These are phyloP conservation scores for Pyrocephalus nanus DNA, from an alignment of 2,797 vertebrate species.

Conservation along the genomic window DNA sequence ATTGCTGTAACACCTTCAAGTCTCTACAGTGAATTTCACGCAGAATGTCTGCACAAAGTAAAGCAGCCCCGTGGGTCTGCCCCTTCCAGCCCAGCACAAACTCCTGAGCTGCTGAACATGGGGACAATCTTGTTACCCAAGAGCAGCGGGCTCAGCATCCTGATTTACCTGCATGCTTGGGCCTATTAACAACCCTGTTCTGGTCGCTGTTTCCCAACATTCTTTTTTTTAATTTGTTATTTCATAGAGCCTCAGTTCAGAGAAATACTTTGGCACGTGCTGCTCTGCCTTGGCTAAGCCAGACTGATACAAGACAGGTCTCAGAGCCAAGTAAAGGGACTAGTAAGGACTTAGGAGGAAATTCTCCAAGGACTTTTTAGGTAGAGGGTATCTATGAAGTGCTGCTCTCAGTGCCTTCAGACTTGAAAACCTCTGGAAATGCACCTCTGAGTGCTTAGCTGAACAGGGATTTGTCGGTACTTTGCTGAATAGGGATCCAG, in stretches of 20 bases:
- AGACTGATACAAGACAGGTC: neutral
- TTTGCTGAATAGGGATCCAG: neutral
- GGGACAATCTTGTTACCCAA: neutral
- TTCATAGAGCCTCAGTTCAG: neutral
- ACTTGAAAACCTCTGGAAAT: neutral
- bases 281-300: neutral
- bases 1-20: constrained; percentile 2
- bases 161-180: neutral
- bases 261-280: neutral
- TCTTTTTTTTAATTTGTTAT: neutral
- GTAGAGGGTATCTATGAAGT: neutral
- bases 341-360: neutral
- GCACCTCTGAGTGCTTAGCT: neutral
- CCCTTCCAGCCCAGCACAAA: neutral
- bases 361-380: neutral
- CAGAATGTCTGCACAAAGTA: neutral
- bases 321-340: neutral
- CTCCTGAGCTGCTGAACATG: neutral
- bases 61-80: neutral
- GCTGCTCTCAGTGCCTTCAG: neutral
- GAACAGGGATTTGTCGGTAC: neutral
- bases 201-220: neutral
- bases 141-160: neutral
- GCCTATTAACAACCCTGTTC: neutral
- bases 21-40: neutral